Percentiles rank a stretch among this genome's conserved stretches.
These are phyloP conservation scores for Noctilio leporinus DNA, from an alignment of 2,113 vertebrate genomes.

Conservation along the genomic window DNA sequence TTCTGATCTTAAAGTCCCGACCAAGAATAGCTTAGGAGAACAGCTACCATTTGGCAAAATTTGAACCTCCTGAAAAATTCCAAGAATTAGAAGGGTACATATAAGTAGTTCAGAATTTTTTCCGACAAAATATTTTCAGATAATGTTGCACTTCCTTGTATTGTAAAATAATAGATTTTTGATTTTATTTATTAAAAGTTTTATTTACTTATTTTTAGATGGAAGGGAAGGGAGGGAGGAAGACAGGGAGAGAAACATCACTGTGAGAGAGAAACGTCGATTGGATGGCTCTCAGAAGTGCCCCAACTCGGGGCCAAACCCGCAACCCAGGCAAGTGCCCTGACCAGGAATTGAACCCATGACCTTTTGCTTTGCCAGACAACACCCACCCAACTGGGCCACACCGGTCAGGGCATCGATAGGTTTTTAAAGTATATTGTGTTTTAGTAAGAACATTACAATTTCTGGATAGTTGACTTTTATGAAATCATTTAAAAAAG, in stretches of 20 bases:
- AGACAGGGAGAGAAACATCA: no score
- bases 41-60: background rate
- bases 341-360: no score
- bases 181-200: background rate
- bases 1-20: background rate
- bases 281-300: no score
- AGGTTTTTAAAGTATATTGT: background rate
- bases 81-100: background rate
- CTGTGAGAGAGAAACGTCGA: no score
- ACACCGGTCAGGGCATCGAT: background rate
- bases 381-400: no score
- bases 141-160: slow-evolving; percentile 61
- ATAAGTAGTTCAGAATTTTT: background rate
- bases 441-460: background rate
- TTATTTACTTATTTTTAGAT: no score
- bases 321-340: no score
- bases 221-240: no score
- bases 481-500: background rate
- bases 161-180: slow-evolving; percentile 15
- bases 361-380: no score
- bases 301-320: no score
- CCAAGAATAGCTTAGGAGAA: background rate
- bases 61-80: background rate
- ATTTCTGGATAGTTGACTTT: slow-evolving; percentile 8
- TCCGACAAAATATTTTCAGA: slow-evolving; percentile 20